A percentile compares a stretch with the other conserved stretches of the same genome.
These are phyloP conservation scores for Polydrusus pterygomalis DNA, from an alignment of 2,888 invertebrate species.

Conservation along the genomic window DNA sequence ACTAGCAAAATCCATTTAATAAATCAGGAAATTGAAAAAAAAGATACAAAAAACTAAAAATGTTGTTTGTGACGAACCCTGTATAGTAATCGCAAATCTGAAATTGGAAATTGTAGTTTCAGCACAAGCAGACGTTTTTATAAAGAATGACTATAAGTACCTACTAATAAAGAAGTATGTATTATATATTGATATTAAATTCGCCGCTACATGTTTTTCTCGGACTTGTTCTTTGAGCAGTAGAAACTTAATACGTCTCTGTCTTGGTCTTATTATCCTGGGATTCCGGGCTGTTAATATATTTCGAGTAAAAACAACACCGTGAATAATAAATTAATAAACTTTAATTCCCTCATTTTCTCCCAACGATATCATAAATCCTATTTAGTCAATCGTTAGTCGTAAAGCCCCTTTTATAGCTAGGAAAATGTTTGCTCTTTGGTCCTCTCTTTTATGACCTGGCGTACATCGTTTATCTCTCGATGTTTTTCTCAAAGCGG, in stretches of 20 bases:
- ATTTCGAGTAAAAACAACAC: conserved; percentile 17
- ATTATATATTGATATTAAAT: too few species aligned
- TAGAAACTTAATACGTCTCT: neutral
- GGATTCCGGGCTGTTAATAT: neutral
- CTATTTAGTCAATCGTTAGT: conserved; percentile 29
- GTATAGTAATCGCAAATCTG: too few species aligned
- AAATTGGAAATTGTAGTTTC: too few species aligned
- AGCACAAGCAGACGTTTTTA: too few species aligned
- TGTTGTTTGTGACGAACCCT: too few species aligned
- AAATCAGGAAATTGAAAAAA: too few species aligned
- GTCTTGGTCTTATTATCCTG: too few species aligned
- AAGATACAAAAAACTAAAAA: too few species aligned
- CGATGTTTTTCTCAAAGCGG: conserved; percentile 35
- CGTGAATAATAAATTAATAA: conserved; percentile 25
- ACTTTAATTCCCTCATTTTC: conserved; percentile 18
- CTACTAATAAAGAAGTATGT: too few species aligned
- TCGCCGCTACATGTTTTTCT: neutral
- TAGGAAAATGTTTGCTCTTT: conserved; percentile 38
- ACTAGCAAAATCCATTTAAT: too few species aligned
- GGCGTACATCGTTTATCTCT: conserved; percentile 37
- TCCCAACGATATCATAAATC: conserved; percentile 37
- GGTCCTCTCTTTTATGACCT: conserved; percentile 36
- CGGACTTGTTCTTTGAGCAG: neutral
- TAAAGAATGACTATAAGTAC: too few species aligned
- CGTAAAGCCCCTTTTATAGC: conserved; percentile 37